Conservation (phyloP, 2,113 vertebrate genomes). For the Varanus salvator region DNA sequence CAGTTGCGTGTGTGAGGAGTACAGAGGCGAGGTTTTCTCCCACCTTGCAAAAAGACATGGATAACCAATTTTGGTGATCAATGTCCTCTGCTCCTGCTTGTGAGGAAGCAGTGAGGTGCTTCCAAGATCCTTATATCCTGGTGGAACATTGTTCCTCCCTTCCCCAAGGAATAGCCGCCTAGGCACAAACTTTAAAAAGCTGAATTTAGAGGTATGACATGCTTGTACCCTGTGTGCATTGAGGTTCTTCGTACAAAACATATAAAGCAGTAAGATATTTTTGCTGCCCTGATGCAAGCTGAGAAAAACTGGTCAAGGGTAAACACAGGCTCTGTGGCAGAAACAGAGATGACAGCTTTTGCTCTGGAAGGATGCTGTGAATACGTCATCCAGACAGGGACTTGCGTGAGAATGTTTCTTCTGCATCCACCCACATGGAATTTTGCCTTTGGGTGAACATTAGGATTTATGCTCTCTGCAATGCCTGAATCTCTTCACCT, state of each 20-base stretch:
- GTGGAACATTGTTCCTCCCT: too few relatives aligned
- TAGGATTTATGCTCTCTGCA: conserved; percentile 62
- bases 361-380: conserved; percentile 41
- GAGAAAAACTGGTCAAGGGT: conserved; percentile 38
- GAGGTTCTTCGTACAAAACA: conserved; percentile 31
- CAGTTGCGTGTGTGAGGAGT: too few relatives aligned
- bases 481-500: conserved; percentile 51
- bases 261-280: not conserved
- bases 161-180: too few relatives aligned
- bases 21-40: too few relatives aligned
- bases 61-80: too few relatives aligned
- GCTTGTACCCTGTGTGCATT: not conserved
- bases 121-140: too few relatives aligned
- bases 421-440: conserved; percentile 69
- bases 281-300: conserved; percentile 34
- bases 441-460: conserved; percentile 67
- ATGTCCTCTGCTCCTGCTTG: too few relatives aligned
- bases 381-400: conserved; percentile 62
- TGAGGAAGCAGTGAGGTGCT: too few relatives aligned
- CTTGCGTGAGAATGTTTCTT: conserved; percentile 62
- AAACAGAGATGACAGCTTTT: conserved; percentile 57
- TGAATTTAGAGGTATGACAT: conserved; percentile 32
- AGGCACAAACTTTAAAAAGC: conserved; percentile 34
- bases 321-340: conserved; percentile 25
- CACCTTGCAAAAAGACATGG: too few relatives aligned